Evolutionary conservation across 2,797 vertebrate genomes (phyloP).

Genomic region (Rallus crepitans): DNA sequence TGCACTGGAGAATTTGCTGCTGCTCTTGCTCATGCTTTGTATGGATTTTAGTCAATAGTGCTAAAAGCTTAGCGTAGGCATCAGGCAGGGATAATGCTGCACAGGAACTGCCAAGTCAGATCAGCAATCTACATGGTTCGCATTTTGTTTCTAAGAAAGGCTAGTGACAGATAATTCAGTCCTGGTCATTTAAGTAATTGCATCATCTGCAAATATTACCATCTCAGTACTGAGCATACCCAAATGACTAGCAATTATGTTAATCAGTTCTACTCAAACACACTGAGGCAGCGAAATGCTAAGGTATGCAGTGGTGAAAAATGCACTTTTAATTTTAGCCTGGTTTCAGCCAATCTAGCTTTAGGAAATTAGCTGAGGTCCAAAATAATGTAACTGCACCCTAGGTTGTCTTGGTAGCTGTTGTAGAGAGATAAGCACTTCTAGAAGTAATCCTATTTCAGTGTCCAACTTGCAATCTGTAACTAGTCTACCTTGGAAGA

Average conservation of each 20-base stretch:
- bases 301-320: constrained; percentile 20
- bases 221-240: neutral
- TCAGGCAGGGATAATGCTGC: neutral
- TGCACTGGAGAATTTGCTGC: neutral
- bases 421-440: neutral
- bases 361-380: neutral
- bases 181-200: constrained; percentile 40
- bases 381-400: neutral
- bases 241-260: constrained; percentile 24
- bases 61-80: neutral
- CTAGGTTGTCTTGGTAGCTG: neutral
- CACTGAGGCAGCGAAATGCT: constrained; percentile 4
- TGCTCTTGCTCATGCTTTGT: neutral
- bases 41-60: constrained; percentile 1
- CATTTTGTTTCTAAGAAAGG: constrained; percentile 17
- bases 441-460: neutral
- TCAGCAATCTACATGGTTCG: neutral
- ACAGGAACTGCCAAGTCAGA: constrained; percentile 20
- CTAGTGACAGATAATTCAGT: constrained; percentile 37
- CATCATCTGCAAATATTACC: constrained; percentile 46
- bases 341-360: neutral
- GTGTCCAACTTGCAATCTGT: neutral
- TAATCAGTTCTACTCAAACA: constrained; percentile 18
- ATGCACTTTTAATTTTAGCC: constrained; percentile 17
- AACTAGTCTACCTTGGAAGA: neutral